These are phyloP conservation scores for Mola mola DNA, from an alignment of 2,113 vertebrate species.

Conservation along the genomic window DNA sequence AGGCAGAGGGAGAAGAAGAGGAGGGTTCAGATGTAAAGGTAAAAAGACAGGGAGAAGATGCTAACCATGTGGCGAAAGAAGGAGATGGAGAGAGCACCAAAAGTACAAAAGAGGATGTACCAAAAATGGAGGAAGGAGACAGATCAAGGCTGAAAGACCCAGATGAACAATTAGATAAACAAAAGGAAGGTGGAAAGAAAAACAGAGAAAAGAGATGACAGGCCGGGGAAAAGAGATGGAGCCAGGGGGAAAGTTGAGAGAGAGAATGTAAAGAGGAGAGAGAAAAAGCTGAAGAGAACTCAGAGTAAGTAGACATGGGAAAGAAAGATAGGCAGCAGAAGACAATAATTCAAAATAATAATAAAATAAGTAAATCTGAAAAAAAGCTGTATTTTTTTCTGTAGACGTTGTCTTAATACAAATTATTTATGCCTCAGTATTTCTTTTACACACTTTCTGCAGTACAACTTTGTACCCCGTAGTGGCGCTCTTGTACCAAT, in stretches of 20 bases:
- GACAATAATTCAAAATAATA: neutral
- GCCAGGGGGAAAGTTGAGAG: slow-evolving; percentile 6
- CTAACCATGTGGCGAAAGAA: slow-evolving; percentile 54
- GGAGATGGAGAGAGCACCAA: slow-evolving; percentile 60
- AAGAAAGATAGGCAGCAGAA: neutral
- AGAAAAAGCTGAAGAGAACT: slow-evolving; percentile 5
- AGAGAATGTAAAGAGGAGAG: slow-evolving; percentile 12
- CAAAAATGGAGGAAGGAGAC: slow-evolving; percentile 22
- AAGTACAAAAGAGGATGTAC: slow-evolving; percentile 47
- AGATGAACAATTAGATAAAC: slow-evolving; percentile 1
- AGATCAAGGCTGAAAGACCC: slow-evolving; percentile 1
- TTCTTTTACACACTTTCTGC: too few species aligned
- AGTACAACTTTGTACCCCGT: too few species aligned
- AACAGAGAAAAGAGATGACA: slow-evolving; percentile 35
- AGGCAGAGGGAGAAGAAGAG: slow-evolving; percentile 66
- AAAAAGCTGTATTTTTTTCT: too few species aligned
- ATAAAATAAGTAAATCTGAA: too few species aligned
- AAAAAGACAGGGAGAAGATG: slow-evolving; percentile 29
- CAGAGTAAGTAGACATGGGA: neutral
- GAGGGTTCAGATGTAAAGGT: slow-evolving; percentile 29
- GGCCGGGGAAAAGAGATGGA: slow-evolving; percentile 64
- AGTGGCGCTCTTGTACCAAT: too few species aligned
- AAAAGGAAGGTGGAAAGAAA: slow-evolving; percentile 9
- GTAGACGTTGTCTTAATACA: too few species aligned
- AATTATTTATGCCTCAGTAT: too few species aligned